phyloP scores from a whole-genome alignment of 2,888 invertebrate genomes.

The Cistogaster globosa region DNA sequence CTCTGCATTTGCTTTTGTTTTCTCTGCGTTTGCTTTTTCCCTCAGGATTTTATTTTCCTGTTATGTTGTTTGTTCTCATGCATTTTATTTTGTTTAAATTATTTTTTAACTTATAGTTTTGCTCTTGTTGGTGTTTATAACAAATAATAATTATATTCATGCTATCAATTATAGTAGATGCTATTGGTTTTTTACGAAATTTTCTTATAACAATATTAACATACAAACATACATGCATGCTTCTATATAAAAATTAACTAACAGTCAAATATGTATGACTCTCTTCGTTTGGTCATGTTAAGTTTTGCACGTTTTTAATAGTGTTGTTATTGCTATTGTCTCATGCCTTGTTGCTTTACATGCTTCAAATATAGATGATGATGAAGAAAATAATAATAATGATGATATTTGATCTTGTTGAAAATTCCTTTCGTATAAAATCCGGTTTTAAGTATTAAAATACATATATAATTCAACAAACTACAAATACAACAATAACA shows the following conservation, averaged over 20 bases:
- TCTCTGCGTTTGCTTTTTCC: background rate
- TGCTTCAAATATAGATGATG: slow-evolving; percentile 20
- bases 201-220: slow-evolving; percentile 1
- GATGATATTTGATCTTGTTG: slow-evolving; percentile 68
- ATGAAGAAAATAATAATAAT: slow-evolving; percentile 38
- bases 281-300: slow-evolving; percentile 10
- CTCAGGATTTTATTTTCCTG: background rate
- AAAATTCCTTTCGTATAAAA: slow-evolving; percentile 69
- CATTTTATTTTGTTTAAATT: background rate
- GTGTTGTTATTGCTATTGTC: slow-evolving; percentile 25
- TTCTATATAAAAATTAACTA: background rate
- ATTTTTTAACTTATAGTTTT: background rate
- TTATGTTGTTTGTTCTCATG: background rate
- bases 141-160: no score
- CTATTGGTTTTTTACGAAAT: slow-evolving; percentile 10
- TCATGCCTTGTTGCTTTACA: slow-evolving; percentile 42
- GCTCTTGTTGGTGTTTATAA: background rate
- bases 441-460: slow-evolving; percentile 64
- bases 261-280: slow-evolving; percentile 17
- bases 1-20: background rate
- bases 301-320: slow-evolving; percentile 58
- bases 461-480: slow-evolving; percentile 1
- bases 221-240: background rate
- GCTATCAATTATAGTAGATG: background rate
- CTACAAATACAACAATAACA: slow-evolving; percentile 5